phyloP scores from a whole-genome alignment of 2,797 vertebrate genomes.

The Molossus alvarezi region DNA sequence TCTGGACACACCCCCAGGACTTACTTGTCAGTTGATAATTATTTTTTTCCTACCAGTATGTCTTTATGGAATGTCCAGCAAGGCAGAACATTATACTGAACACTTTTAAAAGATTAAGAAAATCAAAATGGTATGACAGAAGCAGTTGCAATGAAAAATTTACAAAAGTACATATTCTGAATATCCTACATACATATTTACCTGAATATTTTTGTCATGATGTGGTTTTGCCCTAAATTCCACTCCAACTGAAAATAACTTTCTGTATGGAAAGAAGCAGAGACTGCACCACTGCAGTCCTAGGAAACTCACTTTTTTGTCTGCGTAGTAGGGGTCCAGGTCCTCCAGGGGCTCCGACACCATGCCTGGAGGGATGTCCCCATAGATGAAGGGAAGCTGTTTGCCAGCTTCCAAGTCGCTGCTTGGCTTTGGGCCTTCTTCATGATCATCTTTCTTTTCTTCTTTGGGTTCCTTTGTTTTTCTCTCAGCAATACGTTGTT shows the following conservation, averaged over 20 bases:
- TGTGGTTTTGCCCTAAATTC: neutral
- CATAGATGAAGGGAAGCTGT: conserved; percentile 96
- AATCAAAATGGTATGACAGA: conserved; percentile 31
- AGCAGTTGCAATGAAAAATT: neutral
- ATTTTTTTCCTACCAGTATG: neutral
- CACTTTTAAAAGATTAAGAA: neutral
- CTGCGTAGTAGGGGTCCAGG: conserved; percentile 95
- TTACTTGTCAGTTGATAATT: neutral
- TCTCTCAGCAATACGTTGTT: conserved; percentile 94
- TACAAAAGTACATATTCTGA: conserved; percentile 23
- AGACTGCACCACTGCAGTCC: neutral
- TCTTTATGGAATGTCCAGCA: neutral
- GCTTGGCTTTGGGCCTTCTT: conserved; percentile 91
- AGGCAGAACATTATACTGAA: neutral
- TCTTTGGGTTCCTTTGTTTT: conserved; percentile 92
- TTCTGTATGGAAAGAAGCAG: neutral
- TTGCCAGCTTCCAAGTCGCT: conserved; percentile 96
- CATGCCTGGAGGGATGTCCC: conserved; percentile 94
- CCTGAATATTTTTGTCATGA: neutral
- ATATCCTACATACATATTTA: neutral
- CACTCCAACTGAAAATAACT: neutral
- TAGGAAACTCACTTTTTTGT: conserved; percentile 93
- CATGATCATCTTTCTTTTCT: conserved; percentile 92
- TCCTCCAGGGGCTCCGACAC: conserved; percentile 96
- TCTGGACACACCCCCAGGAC: neutral